A percentile compares a stretch with the other conserved stretches of the same genome.
Conservation (phyloP, 2,797 vertebrate species). For the Enoplosus armatus region DNA sequence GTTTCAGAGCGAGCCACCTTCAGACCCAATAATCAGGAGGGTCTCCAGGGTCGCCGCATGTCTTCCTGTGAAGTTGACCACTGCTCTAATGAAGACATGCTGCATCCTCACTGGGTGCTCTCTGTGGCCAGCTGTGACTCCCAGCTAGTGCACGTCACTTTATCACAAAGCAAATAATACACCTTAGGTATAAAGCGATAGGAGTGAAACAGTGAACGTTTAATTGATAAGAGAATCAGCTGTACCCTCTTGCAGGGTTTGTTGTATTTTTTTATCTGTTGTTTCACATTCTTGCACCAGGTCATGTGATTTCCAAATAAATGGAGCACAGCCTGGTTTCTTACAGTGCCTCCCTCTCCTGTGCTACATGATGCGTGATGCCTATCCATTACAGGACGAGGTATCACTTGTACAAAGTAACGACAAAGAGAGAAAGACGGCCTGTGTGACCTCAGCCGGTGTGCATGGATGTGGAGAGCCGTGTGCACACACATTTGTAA, state of each 20-base stretch:
- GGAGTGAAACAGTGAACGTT: background rate
- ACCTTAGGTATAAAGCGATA: background rate
- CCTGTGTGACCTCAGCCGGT: conserved; percentile 56
- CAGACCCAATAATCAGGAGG: conserved; percentile 27
- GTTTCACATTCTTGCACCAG: conserved; percentile 31
- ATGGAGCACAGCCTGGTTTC: conserved; percentile 43
- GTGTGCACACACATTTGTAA: conserved; percentile 47
- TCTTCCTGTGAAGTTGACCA: conserved; percentile 18
- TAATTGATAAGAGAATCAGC: background rate
- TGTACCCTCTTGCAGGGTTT: too few relatives aligned
- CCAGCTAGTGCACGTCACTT: background rate
- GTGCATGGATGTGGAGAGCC: conserved; percentile 24
- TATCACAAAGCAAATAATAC: conserved; percentile 14
- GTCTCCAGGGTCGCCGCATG: conserved; percentile 48
- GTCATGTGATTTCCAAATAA: conserved; percentile 49
- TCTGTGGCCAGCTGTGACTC: background rate
- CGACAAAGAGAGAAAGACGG: conserved; percentile 57
- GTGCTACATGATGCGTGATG: conserved; percentile 62
- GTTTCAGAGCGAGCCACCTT: conserved; percentile 4
- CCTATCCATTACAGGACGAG: conserved; percentile 72
- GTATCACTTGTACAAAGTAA: conserved; percentile 65
- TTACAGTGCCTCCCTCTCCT: conserved; percentile 33
- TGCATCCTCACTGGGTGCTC: conserved; percentile 3
- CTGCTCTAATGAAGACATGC: conserved; percentile 36
- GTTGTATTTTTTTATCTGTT: conserved; percentile 18